Base-by-base conservation (phyloP, 92 coral and sea anemone genomes). In the Siderastrea radians region DNA sequence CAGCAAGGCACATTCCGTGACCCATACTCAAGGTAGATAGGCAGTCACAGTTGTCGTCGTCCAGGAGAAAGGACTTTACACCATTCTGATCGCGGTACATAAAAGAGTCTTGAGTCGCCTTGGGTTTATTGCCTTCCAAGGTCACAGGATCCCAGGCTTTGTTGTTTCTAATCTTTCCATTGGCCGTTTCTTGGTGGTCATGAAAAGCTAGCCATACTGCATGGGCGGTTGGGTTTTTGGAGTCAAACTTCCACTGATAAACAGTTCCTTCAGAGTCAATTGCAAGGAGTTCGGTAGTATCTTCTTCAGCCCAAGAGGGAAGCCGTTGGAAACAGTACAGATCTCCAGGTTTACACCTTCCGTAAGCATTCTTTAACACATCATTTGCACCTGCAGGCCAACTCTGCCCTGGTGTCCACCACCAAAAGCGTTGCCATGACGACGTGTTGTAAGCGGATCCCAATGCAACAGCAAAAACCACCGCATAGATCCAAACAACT, bases 41-140 rank as follows among this genome's bases (percentile, higher is more conserved):
- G 75, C 96, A 93, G 82, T 93, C 96, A 49, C 96, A 93, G 78
- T 93, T 90, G 66, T 94, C 96, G 59, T 94, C 96, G 62, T 94
- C 96, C n/a, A 94, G 84, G 7, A 94, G 90, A 3, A 94, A 44
- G 12, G 96, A 94, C 86, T 94, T 94, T 38, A 94, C 95, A 19
- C 91, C 93, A 79, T 91, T 94, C 86, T 94, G 96, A 70, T 81
- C 74, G n/a, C 96, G 91, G 69, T 94, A 94, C 96, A 94, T 91
- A 70, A 94, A 94, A 61, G 96, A 94, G 81, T 94, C 96, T 72
- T 94, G 96, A 3, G 86, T 46, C 19, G 86, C 81, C 73, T 94
- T 91, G 14, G 94, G 95, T 3, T 78, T 66, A 38, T 55, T 72
- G 9, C 96, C 96, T 60, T 94, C 96, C 16, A 76, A 47, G 0